Evolutionary conservation across 2,888 invertebrate genomes (phyloP), one percentile per base, ranked within the genome.

Genomic region (Mactromeris polynyma): DNA sequence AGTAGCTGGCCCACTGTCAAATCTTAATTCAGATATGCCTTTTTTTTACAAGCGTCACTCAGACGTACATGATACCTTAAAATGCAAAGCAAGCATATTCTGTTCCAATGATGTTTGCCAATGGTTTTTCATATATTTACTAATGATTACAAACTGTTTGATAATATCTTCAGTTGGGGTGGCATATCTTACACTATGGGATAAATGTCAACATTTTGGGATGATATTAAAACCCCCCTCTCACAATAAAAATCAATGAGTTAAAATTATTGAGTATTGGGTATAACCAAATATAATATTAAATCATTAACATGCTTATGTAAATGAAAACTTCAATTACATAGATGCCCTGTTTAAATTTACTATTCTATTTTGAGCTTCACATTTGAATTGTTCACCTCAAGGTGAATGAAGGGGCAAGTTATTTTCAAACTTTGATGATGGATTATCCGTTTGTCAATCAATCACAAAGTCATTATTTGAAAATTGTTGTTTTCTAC

Each of bases 81-180:
- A 54, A 26, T 82, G 82, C 82, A 82, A 69, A 42, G 69, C 58
- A 82, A 82, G 82, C 82, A 82, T 21, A 81, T 51, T 54, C 42
- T 33, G 17, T 81, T 31, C 51, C 51, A 51, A 46, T 26, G 26
- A 64, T 26, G 58, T 64, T 64, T n/a, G 58, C 58, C 58, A 64
- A 26, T 2, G 58, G 26, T 64, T 64, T 64, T 64, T 64, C 58
- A 64, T 64, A n/a, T 64, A 26, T 64, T 64, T 64, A 26, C 58
- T 64, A 26, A 64, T 26, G 26, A 64, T 64, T 64, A 64, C 26
- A 26, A 64, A 64, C 11, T 11, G 11, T 26, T 64, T 64, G 26
- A 64, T n/a, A 46, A 26, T 64, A 26, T 26, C n/a, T 64, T 11
- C 58, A n/a, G 58, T 26, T 26, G 58, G n/a, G n/a, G 58, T 64